Percentiles rank a stretch among this genome's conserved stretches.
phyloP scores from a whole-genome alignment of 2,888 invertebrate genomes.

The Philopedon plagiatum region DNA sequence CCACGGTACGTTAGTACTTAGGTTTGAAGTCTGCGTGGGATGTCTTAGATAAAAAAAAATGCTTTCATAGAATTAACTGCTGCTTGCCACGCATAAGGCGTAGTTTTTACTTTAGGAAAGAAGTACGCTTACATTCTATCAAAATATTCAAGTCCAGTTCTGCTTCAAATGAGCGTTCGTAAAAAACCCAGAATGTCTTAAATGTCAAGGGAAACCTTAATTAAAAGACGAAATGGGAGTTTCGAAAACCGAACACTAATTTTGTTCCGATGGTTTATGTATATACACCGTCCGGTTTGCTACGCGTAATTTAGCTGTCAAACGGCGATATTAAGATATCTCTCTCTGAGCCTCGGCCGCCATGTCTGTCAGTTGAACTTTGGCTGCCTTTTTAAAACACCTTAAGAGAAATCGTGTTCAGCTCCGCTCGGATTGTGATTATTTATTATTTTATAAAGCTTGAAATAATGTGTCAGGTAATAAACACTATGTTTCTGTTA shows the following conservation, averaged over 20 bases:
- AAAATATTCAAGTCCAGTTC: constrained; percentile 1
- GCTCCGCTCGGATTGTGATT: constrained; percentile 24
- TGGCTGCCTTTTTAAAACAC: constrained; percentile 35
- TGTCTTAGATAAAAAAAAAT: too few relatives aligned
- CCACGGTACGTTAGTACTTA: too few relatives aligned
- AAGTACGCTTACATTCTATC: background rate
- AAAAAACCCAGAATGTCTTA: constrained; percentile 26
- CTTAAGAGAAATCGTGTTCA: constrained; percentile 48
- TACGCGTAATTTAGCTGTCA: constrained; percentile 60
- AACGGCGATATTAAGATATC: constrained; percentile 61
- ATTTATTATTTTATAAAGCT: constrained; percentile 49
- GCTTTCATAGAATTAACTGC: too few relatives aligned
- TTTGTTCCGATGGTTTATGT: constrained; percentile 55
- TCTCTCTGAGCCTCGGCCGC: constrained; percentile 38
- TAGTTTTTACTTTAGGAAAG: too few relatives aligned
- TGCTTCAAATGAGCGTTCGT: background rate
- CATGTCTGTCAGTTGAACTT: constrained; percentile 22
- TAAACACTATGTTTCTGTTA: constrained; percentile 47
- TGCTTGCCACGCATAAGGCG: too few relatives aligned
- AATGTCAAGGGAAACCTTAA: constrained; percentile 29
- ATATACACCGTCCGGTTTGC: constrained; percentile 47
- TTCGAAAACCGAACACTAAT: constrained; percentile 49
- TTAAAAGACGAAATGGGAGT: constrained; percentile 43
- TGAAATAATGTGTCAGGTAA: constrained; percentile 52
- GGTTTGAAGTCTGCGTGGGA: too few relatives aligned